Conservation (phyloP, 2,888 invertebrate genomes). For the Callyntrura guangdongensis region DNA sequence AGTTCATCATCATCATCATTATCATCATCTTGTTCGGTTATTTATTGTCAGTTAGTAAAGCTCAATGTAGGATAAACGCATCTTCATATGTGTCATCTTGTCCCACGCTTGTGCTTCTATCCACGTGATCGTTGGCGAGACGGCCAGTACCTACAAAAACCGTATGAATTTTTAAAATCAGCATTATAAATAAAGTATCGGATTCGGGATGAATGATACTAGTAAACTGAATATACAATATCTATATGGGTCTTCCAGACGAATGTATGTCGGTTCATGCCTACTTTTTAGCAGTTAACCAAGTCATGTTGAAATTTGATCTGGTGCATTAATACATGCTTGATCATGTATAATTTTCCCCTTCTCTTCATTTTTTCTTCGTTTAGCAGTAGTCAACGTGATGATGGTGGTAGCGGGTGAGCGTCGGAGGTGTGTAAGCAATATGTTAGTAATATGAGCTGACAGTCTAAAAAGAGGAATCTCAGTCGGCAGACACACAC, state of each 20-base stretch:
- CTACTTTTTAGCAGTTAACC: slow-evolving; percentile 19
- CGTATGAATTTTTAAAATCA: too few relatives aligned
- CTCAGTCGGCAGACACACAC: slow-evolving; percentile 50
- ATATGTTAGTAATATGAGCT: slow-evolving; percentile 80
- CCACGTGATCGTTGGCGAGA: neutral
- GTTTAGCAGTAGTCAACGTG: slow-evolving; percentile 51
- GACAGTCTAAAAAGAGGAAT: slow-evolving; percentile 73
- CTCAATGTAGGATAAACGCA: too few relatives aligned
- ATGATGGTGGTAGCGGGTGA: slow-evolving; percentile 41
- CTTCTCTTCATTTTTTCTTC: slow-evolving; percentile 21
- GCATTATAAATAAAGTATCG: too few relatives aligned
- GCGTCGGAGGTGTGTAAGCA: slow-evolving; percentile 58
- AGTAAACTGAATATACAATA: too few relatives aligned
- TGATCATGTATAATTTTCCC: slow-evolving; percentile 37
- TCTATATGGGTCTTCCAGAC: too few relatives aligned
- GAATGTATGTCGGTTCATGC: too few relatives aligned
- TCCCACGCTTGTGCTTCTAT: too few relatives aligned
- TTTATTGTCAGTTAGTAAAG: too few relatives aligned
- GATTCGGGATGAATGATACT: too few relatives aligned
- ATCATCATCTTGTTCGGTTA: too few relatives aligned
- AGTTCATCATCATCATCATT: neutral
- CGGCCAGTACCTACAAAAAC: too few relatives aligned
- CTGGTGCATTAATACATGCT: neutral
- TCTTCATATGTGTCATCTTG: too few relatives aligned
- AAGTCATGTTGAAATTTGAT: slow-evolving; percentile 11